These are phyloP conservation scores for Caenorhabditis sinica DNA, from an alignment of 2,888 invertebrate genomes.

Conservation along the genomic window DNA sequence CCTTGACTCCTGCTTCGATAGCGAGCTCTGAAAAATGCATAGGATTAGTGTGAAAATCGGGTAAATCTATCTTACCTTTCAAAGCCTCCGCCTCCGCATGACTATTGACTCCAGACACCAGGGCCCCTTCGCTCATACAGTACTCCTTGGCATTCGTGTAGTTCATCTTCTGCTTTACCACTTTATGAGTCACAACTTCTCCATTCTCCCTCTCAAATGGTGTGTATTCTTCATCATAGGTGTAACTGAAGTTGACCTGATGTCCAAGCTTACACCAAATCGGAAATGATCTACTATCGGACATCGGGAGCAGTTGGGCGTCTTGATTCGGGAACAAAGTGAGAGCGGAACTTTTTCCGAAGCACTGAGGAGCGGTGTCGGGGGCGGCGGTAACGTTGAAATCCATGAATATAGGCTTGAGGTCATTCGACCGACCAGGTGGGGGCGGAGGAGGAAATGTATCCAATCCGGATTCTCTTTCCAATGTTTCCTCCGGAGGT, in stretches of 20 bases:
- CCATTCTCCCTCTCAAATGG: not conserved
- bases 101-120: not conserved
- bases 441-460: too few relatives aligned
- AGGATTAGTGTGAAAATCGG: not conserved
- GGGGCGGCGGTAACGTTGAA: too few relatives aligned
- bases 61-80: not conserved
- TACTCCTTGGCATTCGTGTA: not conserved
- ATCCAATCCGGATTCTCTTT: too few relatives aligned
- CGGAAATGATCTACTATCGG: constrained; percentile 7
- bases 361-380: too few relatives aligned
- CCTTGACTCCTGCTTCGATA: not conserved
- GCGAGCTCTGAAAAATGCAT: constrained; percentile 1
- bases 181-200: not conserved
- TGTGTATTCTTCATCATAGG: not conserved
- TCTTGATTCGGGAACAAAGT: too few relatives aligned
- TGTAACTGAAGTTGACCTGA: not conserved
- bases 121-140: not conserved
- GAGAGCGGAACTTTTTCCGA: too few relatives aligned
- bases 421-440: too few relatives aligned
- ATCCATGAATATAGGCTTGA: too few relatives aligned
- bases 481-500: too few relatives aligned
- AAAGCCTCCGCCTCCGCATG: not conserved
- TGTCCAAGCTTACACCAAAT: too few relatives aligned
- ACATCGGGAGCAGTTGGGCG: not conserved
- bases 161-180: not conserved